Conservation (phyloP, 2,888 invertebrate species). For the Lasius platythorax region DNA sequence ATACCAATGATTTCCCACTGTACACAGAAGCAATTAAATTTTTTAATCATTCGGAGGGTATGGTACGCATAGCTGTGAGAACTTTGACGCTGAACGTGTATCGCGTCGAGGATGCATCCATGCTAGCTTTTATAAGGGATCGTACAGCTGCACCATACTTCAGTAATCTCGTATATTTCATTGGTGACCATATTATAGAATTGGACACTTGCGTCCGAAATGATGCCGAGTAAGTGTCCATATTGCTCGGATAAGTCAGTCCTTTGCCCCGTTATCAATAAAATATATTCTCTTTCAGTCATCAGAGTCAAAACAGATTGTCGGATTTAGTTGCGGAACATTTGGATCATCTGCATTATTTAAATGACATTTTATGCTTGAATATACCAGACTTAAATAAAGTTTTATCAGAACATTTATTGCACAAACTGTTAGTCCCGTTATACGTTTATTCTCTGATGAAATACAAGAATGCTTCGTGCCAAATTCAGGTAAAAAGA, state of each 20-base stretch:
- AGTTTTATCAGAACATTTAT: conserved; percentile 96
- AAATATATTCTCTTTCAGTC: conserved; percentile 87
- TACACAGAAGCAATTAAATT: conserved; percentile 99
- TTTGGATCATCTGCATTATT: conserved; percentile 98
- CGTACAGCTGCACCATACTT: conserved; percentile 99
- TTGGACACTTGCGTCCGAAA: conserved; percentile 97
- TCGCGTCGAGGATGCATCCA: conserved; percentile 96
- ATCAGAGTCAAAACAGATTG: conserved; percentile 95
- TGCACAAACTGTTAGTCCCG: conserved; percentile 97
- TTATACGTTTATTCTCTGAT: conserved; percentile 97
- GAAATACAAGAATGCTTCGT: conserved; percentile 78
- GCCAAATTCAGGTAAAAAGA: conserved; percentile 83
- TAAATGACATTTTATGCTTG: conserved; percentile 97
- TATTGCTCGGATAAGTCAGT: conserved; percentile 12
- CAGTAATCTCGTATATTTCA: conserved; percentile 99
- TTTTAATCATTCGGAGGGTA: conserved; percentile 99
- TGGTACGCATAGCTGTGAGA: conserved; percentile 99
- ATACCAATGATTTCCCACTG: conserved; percentile 99
- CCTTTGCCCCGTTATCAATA: conserved; percentile 24
- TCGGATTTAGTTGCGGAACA: conserved; percentile 98
- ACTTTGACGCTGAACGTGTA: conserved; percentile 99
- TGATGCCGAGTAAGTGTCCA: conserved; percentile 95
- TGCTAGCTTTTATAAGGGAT: conserved; percentile 98
- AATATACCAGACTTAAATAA: conserved; percentile 97
- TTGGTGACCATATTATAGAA: conserved; percentile 98